Evolutionary conservation across 2,113 vertebrate genomes (phyloP), one percentile per base, ranked within the genome.

Genomic region (Alectura lathami): DNA sequence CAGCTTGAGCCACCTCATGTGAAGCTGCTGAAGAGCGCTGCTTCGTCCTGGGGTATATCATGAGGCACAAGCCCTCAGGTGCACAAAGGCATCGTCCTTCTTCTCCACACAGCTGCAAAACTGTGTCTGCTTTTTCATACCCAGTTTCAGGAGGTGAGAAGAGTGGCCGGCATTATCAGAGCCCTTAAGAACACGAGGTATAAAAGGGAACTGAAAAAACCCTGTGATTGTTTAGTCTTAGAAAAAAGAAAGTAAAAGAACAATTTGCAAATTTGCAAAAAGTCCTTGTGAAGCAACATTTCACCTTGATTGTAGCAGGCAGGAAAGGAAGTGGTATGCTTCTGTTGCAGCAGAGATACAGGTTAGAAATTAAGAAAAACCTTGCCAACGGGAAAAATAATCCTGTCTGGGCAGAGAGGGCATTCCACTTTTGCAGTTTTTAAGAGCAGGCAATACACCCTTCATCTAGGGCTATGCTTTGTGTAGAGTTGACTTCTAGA

Each of bases 1-100:
- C 57, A 89, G 79, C 92, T 73, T 64, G 63, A 88, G 63, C 32
- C 40, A 85, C 7, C 11, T 29, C 42, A 6, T 5, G 11, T 43
- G 86, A 73, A 89, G 68, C 72, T 88, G 72, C 34, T 66, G 2
- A 84, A 64, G 53, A 69, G 81, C 48, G 82, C 53, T 84, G 53
- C 62, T 38, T 2, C 53, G 36, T 26, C 56, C 78, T 38, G 47
- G 36, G 6, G 16, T 57, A 32, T 13, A 9, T 47, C 57, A 53
- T 8, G 34, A 62, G 40, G 40, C 24, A 29, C 11, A 32, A 94
- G 48, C n/a, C 66, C 42, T 68, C 40, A 56, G 50, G 47, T 66
- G 26, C 48, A 67, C 24, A 18, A 11, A 72, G 48, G 30, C 22
- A 54, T 64, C 51, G 56, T 66, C 51, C 21, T 42, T 59, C 53